Percentiles rank a stretch among this genome's conserved stretches.
These are phyloP conservation scores for Dendrolimus houi DNA, from an alignment of 2,888 invertebrate genomes.

Conservation along the genomic window DNA sequence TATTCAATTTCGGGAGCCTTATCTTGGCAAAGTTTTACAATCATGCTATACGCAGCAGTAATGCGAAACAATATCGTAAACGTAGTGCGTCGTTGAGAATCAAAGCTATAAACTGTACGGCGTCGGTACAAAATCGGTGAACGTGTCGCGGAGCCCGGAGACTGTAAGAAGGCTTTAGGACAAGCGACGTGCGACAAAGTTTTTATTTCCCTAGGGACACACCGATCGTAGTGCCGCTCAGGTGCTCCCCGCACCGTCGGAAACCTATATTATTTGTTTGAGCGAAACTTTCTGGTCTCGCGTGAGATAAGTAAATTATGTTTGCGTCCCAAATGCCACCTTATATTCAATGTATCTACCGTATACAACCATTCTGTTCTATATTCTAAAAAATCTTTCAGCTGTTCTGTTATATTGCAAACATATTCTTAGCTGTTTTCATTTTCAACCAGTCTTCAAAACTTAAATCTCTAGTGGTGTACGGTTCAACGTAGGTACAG, in stretches of 20 bases:
- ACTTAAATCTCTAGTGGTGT: too few relatives aligned
- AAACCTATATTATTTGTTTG: conserved; percentile 76
- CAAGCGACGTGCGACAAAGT: conserved; percentile 74
- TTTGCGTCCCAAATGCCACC: conserved; percentile 54
- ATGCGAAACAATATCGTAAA: conserved; percentile 68
- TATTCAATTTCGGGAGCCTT: conserved; percentile 16
- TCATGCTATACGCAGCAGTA: conserved; percentile 46
- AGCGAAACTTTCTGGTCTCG: conserved; percentile 72
- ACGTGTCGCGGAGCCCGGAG: conserved; percentile 53
- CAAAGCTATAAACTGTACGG: conserved; percentile 66
- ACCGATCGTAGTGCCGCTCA: conserved; percentile 72
- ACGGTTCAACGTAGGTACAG: too few relatives aligned
- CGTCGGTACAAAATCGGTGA: conserved; percentile 64
- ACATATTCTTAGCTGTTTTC: not conserved
- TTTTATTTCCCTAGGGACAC: conserved; percentile 73
- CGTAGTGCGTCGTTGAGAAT: conserved; percentile 63
- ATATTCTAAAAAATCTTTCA: conserved; percentile 29
- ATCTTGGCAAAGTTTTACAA: conserved; percentile 26
- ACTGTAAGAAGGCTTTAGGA: conserved; percentile 70
- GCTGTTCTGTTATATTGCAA: conserved; percentile 11
- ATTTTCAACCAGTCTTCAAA: too few relatives aligned
- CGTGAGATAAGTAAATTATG: conserved; percentile 72
- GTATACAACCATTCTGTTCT: conserved; percentile 21
- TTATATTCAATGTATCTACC: conserved; percentile 51
- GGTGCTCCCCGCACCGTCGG: conserved; percentile 64